Percentiles rank a stretch among this genome's conserved stretches.
Conservation (phyloP, 2,888 invertebrate genomes). For the Chrysopilus asiliformis region DNA sequence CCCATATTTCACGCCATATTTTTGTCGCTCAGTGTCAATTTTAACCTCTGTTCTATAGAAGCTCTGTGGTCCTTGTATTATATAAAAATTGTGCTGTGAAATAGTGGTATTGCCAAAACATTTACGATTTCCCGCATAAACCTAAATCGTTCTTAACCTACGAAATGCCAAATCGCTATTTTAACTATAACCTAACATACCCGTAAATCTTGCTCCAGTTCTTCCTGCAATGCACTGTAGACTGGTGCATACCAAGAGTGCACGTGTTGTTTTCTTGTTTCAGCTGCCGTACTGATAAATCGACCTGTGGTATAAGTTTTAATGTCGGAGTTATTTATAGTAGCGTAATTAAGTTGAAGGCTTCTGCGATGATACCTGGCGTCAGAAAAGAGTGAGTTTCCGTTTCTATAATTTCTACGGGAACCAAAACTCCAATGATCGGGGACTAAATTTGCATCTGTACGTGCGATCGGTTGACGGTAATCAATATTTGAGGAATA, state of each 20-base stretch:
- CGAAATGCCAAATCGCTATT: too few relatives aligned
- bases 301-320: conserved; percentile 15
- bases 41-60: too few relatives aligned
- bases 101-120: too few relatives aligned
- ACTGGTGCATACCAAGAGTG: conserved; percentile 38
- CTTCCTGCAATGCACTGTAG: conserved; percentile 36
- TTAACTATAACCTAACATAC: conserved; percentile 23
- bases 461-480: not conserved
- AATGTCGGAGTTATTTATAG: conserved; percentile 27
- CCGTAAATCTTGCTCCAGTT: conserved; percentile 35
- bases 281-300: conserved; percentile 16
- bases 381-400: not conserved
- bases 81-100: too few relatives aligned
- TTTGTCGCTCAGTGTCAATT: too few relatives aligned
- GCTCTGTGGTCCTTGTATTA: too few relatives aligned
- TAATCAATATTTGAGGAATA: too few relatives aligned
- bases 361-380: conserved; percentile 27
- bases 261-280: conserved; percentile 32
- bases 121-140: too few relatives aligned
- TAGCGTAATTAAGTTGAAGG: conserved; percentile 29
- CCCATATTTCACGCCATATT: too few relatives aligned
- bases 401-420: not conserved
- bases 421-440: not conserved
- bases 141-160: too few relatives aligned
- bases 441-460: not conserved